A percentile compares a stretch with the other conserved stretches of the same genome.
Conservation (phyloP, 2,113 vertebrate genomes). For the Fregetta grallaria region DNA sequence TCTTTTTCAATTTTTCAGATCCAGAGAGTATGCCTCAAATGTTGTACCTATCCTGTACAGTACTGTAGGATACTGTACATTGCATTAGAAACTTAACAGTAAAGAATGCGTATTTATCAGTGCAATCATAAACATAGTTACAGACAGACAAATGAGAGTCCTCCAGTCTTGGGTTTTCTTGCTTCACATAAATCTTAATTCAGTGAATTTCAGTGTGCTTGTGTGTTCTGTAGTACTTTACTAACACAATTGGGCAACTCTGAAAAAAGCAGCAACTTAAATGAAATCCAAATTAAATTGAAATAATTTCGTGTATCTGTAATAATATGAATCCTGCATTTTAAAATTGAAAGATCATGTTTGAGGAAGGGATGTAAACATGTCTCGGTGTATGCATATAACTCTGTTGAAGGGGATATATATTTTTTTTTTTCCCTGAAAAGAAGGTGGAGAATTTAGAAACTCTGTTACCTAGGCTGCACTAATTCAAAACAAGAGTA, state of each 20-base stretch:
- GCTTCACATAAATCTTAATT: not conserved
- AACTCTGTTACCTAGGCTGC: not conserved
- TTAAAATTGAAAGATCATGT: rapidly evolving
- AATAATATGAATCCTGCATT: not conserved
- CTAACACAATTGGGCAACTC: not conserved
- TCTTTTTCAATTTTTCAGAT: not conserved
- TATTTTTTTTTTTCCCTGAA: not conserved
- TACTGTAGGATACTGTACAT: not conserved
- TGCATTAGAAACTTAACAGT: not conserved
- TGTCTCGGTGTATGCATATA: not conserved
- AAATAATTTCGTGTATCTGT: not conserved
- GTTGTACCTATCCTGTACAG: not conserved
- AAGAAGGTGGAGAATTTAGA: not conserved
- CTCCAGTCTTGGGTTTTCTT: not conserved
- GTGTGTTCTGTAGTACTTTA: not conserved
- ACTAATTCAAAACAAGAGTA: not conserved
- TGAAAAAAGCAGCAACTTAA: not conserved
- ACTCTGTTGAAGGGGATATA: not conserved
- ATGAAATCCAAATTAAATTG: not conserved
- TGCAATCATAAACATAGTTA: not conserved
- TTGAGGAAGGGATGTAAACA: not conserved
- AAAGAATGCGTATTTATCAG: not conserved
- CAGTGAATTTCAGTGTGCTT: not conserved
- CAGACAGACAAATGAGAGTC: not conserved
- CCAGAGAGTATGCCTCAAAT: not conserved